Conservation (phyloP, 2,113 vertebrate genomes). For the Australoheros scitulus region DNA sequence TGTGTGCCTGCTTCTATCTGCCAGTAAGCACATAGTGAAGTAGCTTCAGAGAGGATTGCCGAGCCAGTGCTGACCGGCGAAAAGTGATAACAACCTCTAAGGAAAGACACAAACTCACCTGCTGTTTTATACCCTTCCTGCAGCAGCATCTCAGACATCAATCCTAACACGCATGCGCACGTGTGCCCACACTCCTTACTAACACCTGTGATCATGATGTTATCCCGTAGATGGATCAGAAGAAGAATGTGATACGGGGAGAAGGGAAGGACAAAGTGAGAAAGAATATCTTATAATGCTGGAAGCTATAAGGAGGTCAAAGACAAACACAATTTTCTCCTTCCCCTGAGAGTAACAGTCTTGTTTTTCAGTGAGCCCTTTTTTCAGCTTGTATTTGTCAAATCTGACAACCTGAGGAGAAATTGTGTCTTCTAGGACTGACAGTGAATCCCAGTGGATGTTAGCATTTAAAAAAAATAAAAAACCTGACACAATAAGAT, state of each 20-base stretch:
- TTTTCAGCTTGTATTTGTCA: constrained; percentile 12
- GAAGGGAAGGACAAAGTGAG: constrained; percentile 32
- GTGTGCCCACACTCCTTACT: constrained; percentile 7
- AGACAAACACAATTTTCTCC: constrained; percentile 19
- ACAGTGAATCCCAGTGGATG: constrained; percentile 18
- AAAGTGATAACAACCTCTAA: constrained; percentile 60
- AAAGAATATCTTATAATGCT: not conserved
- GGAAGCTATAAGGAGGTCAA: constrained; percentile 28
- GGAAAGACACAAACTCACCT: constrained; percentile 50
- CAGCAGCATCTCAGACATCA: constrained; percentile 25
- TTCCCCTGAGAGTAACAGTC: constrained; percentile 3
- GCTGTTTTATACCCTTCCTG: constrained; percentile 57
- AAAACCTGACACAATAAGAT: not conserved
- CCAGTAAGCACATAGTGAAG: constrained; percentile 16
- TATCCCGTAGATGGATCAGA: constrained; percentile 1
- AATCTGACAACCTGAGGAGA: constrained; percentile 28
- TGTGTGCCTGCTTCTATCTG: constrained; percentile 1
- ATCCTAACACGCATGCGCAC: not conserved
- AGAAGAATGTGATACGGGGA: constrained; percentile 1
- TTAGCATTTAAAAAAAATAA: not conserved
- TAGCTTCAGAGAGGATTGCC: constrained; percentile 37
- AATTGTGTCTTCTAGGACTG: constrained; percentile 20
- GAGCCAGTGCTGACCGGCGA: constrained; percentile 40
- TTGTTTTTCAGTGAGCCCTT: constrained; percentile 21
- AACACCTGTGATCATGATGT: constrained; percentile 11